Evolutionary conservation across 2,888 invertebrate species (phyloP), one percentile per base, ranked within the genome.

Genomic region (Pherbina coryleti): DNA sequence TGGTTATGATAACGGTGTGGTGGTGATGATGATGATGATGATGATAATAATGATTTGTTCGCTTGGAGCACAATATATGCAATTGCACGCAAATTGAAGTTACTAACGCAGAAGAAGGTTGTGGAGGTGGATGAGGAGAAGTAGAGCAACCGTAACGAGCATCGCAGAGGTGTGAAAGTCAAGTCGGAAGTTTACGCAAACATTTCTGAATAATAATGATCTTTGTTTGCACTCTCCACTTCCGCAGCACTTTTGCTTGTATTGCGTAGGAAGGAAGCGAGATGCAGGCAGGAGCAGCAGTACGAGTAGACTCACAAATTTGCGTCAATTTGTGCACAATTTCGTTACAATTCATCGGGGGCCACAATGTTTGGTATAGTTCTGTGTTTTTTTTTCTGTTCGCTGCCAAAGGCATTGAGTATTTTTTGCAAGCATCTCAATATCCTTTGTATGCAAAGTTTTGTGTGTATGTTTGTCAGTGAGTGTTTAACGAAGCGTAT

Each of bases 191-290:
- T 81, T 82, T 81, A 67, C 69, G 76, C 79, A 79, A 81, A 81
- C 79, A 81, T 77, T 80, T 80, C 76, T 73, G 81, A 78, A 81
- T 82, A 82, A 81, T 80, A 83, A 82, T 81, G 82, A 82, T 79
- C 75, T 78, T 78, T 64, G 73, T 72, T 71, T 44, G 76, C 72
- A 66, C 53, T 51, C 44, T 67, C n/a, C 69, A 22, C 19, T 14
- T 25, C 57, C 55, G 60, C 34, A 14, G 49, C 49, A 17, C 69
- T 7, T 69, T 51, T 74, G 44, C 28, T 19, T 22, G 62, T 5
- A 60, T 19, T 62, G 19, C 19, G 14, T 4, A 57, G 22, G 49
- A 53, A 7, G 69, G n/a, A n/a, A n/a, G 37, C 31, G 67, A 19
- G 17, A 49, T n/a, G 44, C 37, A 55, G 37, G 25, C 19, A 28